Base-by-base conservation (phyloP, 64 coral and sea anemone species). In the Acropora yongei region DNA sequence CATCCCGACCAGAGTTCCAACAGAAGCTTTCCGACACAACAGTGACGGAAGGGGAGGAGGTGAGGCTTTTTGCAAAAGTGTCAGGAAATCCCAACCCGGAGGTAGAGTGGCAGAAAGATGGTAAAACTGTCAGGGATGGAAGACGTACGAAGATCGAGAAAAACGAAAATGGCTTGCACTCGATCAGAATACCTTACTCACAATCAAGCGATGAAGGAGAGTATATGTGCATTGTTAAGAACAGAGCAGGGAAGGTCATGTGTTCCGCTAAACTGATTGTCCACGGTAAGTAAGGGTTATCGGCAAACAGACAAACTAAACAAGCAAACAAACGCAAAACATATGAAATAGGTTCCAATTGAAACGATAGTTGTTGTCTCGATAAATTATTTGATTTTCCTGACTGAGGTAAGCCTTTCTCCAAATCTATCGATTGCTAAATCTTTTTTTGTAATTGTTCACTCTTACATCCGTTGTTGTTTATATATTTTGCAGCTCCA, bases 51-150 rank as follows among this genome's bases (percentile, higher is more conserved):
- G 95, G 88, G 18, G 93, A 85, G 41, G 89, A 89, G 3, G 89
- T 89, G 0, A 97, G 80, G 49, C 43, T 97, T 41, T 88, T 75
- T 9, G 93, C 68, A 13, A 90, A 90, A 57, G 88, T 97, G 57
- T 91, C 50, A 44, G 95, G 95, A 47, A 83, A 63, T 45, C 92
- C 95, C n/a, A 68, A 90, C 71, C 95, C 92, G 39, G 53, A 69
- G 47, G 57, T 97, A 51, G 86, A 87, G 82, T 97, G 95, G 95
- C 93, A 97, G 76, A 97, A 93, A 74, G 95, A 91, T 47, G 95
- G 82, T 44, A 94, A 83, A n/a, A 63, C 74, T 73, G 43, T 97
- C 40, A 83, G 87, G 19, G 88, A 97, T 50, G 95, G 82, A 8
- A 88, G 92, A 12, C 91, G 95, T 40, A 74, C 84, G 68, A 63